Percentiles rank a stretch among this genome's conserved stretches.
Conservation (phyloP, 2,113 vertebrate genomes). For the Paracanthobrama guichenoti region DNA sequence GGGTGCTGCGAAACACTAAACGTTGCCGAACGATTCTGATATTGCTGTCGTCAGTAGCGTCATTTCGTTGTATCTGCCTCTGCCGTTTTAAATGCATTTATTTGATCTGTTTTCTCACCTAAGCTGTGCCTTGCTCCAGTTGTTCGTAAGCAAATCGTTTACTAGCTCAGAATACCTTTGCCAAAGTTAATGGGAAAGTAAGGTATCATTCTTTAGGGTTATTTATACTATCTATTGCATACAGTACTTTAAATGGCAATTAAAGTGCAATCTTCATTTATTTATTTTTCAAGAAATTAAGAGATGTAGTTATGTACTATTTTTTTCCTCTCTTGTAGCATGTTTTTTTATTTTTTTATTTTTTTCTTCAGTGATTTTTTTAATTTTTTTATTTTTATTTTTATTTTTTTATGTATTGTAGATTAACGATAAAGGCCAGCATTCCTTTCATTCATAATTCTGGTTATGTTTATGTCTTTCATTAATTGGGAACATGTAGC, state of each 20-base stretch:
- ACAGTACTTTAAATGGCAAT: conserved; percentile 99
- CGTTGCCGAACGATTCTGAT: conserved; percentile 60
- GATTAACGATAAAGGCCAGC: conserved; percentile 89
- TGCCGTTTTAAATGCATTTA: conserved; percentile 75
- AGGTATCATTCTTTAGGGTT: conserved; percentile 92
- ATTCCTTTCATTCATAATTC: conserved; percentile 91
- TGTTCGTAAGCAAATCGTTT: conserved; percentile 87
- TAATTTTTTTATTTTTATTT: conserved; percentile 76
- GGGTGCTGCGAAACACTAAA: conserved; percentile 80
- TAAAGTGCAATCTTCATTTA: conserved; percentile 99
- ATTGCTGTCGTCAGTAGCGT: conserved; percentile 48
- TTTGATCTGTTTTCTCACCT: conserved; percentile 79
- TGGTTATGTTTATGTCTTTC: conserved; percentile 81
- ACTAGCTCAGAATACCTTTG: conserved; percentile 91
- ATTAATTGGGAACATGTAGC: conserved; percentile 87
- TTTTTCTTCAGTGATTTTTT: conserved; percentile 81
- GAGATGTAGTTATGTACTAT: conserved; percentile 98
- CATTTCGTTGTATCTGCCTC: conserved; percentile 24
- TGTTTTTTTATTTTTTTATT: conserved; percentile 78
- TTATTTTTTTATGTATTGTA: conserved; percentile 84
- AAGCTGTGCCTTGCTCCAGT: conserved; percentile 85
- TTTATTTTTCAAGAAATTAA: conserved; percentile 96
- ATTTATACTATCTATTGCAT: conserved; percentile 99
- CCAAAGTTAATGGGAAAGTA: conserved; percentile 97
- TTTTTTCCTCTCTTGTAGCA: conserved; percentile 82